A percentile compares a stretch with the other conserved stretches of the same genome.
phyloP scores from a whole-genome alignment of 2,113 vertebrate genomes.

The Carassius carassius region DNA sequence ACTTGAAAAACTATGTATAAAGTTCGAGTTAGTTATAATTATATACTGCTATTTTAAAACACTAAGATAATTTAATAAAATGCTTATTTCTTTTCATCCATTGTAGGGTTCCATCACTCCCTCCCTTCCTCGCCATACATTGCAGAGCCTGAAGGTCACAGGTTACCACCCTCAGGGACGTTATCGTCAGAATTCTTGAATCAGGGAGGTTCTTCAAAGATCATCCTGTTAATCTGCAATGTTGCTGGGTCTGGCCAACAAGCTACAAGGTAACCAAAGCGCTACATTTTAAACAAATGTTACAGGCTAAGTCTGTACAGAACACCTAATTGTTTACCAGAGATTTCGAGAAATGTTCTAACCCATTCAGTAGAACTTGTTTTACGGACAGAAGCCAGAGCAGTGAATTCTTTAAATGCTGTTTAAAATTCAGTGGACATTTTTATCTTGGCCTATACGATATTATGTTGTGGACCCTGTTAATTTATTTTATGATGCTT shows the following conservation, averaged over 20 bases:
- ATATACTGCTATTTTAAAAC: background rate
- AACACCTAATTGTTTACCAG: background rate
- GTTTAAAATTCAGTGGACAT: too few relatives aligned
- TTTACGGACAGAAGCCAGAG: too few relatives aligned
- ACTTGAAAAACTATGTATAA: too few relatives aligned
- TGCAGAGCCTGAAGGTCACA: slow-evolving; percentile 67
- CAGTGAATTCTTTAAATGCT: too few relatives aligned
- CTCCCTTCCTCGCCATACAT: slow-evolving; percentile 78
- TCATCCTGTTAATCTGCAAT: slow-evolving; percentile 88
- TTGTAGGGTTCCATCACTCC: slow-evolving; percentile 78
- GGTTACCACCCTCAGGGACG: slow-evolving; percentile 64
- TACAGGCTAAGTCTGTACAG: too few relatives aligned
- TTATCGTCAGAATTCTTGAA: slow-evolving; percentile 80
- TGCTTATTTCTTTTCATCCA: slow-evolving; percentile 37
- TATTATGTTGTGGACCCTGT: too few relatives aligned
- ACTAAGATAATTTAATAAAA: background rate
- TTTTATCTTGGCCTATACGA: too few relatives aligned
- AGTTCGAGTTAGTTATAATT: background rate
- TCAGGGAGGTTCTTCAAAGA: slow-evolving; percentile 65
- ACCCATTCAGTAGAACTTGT: background rate
- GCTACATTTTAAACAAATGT: background rate
- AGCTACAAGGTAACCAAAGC: slow-evolving; percentile 78
- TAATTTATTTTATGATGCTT: too few relatives aligned
- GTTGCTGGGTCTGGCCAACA: slow-evolving; percentile 75
- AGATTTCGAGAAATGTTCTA: background rate